These are phyloP conservation scores for Elaphurus davidianus DNA, from an alignment of 2,113 vertebrate species.

Conservation along the genomic window DNA sequence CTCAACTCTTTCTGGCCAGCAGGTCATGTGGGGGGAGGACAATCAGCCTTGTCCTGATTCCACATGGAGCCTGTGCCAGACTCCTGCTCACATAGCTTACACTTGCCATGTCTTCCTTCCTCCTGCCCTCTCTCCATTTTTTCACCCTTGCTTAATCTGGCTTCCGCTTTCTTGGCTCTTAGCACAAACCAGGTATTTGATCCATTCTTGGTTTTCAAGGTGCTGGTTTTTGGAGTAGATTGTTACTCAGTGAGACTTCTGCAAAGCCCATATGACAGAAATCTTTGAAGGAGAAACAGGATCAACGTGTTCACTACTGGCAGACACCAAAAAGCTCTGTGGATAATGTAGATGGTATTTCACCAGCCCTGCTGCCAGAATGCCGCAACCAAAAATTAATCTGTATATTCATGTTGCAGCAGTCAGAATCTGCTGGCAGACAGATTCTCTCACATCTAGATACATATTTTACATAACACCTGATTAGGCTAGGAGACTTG, in stretches of 20 bases:
- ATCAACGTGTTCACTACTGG: slow-evolving; percentile 2
- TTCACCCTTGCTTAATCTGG: not conserved
- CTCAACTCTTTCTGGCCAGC: not conserved
- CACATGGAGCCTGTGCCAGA: not conserved
- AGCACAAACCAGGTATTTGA: slow-evolving; percentile 32
- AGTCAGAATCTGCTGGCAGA: slow-evolving; percentile 42
- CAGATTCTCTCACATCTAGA: slow-evolving; percentile 44
- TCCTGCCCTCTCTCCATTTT: slow-evolving; percentile 26
- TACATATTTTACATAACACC: slow-evolving; percentile 60
- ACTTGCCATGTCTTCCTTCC: slow-evolving; percentile 45
- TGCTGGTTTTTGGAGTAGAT: not conserved
- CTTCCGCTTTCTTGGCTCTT: not conserved
- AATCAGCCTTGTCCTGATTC: not conserved
- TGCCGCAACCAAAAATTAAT: slow-evolving; percentile 44
- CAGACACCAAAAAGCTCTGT: slow-evolving; percentile 16
- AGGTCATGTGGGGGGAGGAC: not conserved
- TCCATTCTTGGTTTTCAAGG: not conserved
- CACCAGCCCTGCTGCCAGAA: slow-evolving; percentile 19
- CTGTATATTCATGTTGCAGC: slow-evolving; percentile 36
- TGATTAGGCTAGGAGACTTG: slow-evolving; percentile 49
- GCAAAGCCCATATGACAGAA: slow-evolving; percentile 13
- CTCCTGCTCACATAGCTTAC: not conserved
- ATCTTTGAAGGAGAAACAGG: slow-evolving; percentile 20
- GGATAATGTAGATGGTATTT: slow-evolving; percentile 22
- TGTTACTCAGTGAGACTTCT: not conserved